Evolutionary conservation across 2,797 vertebrate genomes (phyloP).

Genomic region (Ctenopoma kingsleyae): DNA sequence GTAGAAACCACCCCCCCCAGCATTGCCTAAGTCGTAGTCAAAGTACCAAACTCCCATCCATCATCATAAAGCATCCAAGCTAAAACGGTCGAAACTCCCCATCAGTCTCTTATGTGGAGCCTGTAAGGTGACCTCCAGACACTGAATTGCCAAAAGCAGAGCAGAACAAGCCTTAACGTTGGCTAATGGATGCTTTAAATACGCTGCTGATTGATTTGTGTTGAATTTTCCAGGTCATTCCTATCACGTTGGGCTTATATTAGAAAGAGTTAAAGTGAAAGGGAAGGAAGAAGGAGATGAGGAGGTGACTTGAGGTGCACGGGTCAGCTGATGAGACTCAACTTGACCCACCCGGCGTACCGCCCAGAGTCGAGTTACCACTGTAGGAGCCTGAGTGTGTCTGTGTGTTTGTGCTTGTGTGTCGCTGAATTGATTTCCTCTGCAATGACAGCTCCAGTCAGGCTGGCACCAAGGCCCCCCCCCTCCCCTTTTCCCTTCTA

Average conservation of each 20-base stretch:
- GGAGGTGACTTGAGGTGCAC: constrained; percentile 52
- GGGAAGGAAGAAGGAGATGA: constrained; percentile 24
- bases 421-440: constrained; percentile 93
- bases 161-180: constrained; percentile 65
- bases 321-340: constrained; percentile 72
- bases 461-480: constrained; percentile 90
- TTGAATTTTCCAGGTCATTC: constrained; percentile 77
- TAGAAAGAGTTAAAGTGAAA: constrained; percentile 22
- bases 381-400: constrained; percentile 52
- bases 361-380: constrained; percentile 67
- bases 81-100: constrained; percentile 45
- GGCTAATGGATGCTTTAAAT: constrained; percentile 82
- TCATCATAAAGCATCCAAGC: constrained; percentile 44
- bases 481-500: constrained; percentile 62
- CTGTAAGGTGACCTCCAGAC: constrained; percentile 80
- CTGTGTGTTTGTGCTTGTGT: constrained; percentile 41
- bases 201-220: constrained; percentile 73
- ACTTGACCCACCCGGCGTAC: constrained; percentile 57
- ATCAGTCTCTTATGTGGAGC: constrained; percentile 75
- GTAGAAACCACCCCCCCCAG: constrained; percentile 5
- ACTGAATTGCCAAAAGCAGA: constrained; percentile 74
- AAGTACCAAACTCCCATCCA: constrained; percentile 34
- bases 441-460: constrained; percentile 95
- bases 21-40: constrained; percentile 7
- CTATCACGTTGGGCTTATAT: constrained; percentile 49